These are phyloP conservation scores for Nycticryphes semicollaris DNA, from an alignment of 2,113 vertebrate species.

Conservation along the genomic window DNA sequence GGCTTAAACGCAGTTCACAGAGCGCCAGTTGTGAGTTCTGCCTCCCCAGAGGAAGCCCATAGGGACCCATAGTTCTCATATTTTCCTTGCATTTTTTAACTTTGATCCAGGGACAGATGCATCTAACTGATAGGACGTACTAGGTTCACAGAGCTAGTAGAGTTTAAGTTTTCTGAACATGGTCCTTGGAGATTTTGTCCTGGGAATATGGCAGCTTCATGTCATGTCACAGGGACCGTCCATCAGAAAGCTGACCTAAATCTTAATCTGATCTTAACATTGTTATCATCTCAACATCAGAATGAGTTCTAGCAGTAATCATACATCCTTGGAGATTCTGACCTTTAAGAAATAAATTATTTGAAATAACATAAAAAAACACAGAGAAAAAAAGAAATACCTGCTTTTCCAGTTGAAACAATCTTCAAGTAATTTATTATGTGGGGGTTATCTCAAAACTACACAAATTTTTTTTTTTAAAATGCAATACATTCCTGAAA, in stretches of 20 bases:
- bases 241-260: not conserved
- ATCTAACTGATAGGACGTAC: not conserved
- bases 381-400: not conserved
- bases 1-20: not conserved
- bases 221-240: not conserved
- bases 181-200: not conserved
- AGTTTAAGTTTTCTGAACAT: not conserved
- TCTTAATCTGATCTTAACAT: not conserved
- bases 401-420: not conserved
- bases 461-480: not conserved
- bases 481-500: not conserved
- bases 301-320: not conserved
- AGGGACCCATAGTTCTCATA: not conserved
- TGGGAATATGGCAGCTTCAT: not conserved
- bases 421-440: not conserved
- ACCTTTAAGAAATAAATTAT: not conserved
- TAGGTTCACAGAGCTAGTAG: not conserved
- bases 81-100: not conserved
- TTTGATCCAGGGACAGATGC: not conserved
- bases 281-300: not conserved
- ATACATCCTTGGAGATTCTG: not conserved
- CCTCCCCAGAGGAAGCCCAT: not conserved
- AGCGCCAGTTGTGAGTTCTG: not conserved
- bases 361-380: not conserved
- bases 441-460: not conserved